Evolutionary conservation across 2,888 invertebrate species (phyloP).

Genomic region (Parthenolecanium corni): DNA sequence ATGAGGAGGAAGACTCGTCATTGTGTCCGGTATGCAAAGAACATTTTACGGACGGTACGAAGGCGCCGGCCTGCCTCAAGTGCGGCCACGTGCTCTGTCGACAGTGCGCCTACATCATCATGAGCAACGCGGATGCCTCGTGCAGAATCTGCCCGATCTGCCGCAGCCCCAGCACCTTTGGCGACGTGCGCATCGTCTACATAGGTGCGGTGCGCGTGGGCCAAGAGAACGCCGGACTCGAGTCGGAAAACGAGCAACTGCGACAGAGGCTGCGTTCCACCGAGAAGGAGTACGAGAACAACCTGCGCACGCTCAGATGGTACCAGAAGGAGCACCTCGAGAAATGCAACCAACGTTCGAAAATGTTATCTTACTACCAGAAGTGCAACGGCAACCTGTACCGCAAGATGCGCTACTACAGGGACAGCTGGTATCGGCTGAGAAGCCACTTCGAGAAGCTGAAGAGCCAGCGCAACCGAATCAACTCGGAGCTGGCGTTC

Average conservation of each 20-base stretch:
- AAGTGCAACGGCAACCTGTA: conserved; percentile 9
- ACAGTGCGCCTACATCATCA: conserved; percentile 18
- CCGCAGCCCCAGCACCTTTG: conserved; percentile 12
- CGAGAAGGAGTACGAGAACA: conserved; percentile 11
- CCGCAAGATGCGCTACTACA: conserved; percentile 14
- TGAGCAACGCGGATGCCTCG: conserved; percentile 13
- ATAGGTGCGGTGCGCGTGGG: conserved; percentile 8
- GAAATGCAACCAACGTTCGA: conserved; percentile 23
- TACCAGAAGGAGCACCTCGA: conserved; percentile 15
- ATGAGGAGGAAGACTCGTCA: conserved; percentile 18
- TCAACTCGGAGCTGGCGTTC: conserved; percentile 6
- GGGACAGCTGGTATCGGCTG: conserved; percentile 18
- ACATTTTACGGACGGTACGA: conserved; percentile 21
- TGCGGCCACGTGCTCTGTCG: conserved; percentile 19
- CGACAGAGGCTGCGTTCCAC: conserved; percentile 7
- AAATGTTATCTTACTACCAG: conserved; percentile 25
- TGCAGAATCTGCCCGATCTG: conserved; percentile 21
- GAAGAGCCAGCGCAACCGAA: conserved; percentile 1
- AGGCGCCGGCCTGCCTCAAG: conserved; percentile 17
- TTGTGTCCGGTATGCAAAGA: conserved; percentile 22
- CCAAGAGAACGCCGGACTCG: conserved; percentile 1
- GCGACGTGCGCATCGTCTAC: conserved; percentile 15
- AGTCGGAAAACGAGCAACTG: conserved; percentile 11
- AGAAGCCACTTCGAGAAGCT: conserved; percentile 15
- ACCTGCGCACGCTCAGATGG: conserved; percentile 15